phyloP scores from a whole-genome alignment of 2,888 invertebrate genomes.

The Ectemnius continuus region DNA sequence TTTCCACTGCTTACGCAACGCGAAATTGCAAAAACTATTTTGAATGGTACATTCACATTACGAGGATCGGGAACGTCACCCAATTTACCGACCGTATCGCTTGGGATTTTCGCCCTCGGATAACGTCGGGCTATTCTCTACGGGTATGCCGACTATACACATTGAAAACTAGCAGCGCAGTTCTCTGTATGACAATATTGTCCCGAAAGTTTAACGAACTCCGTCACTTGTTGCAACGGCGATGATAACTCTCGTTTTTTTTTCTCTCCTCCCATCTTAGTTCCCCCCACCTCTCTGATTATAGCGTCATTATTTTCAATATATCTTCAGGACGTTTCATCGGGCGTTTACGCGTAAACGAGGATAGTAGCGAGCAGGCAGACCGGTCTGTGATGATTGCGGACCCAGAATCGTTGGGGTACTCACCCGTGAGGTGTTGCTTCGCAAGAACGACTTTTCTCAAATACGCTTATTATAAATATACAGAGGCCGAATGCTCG shows the following conservation, averaged over 20 bases:
- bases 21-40: no score
- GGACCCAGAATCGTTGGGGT: slow-evolving; percentile 24
- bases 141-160: slow-evolving; percentile 30
- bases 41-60: no score
- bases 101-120: slow-evolving; percentile 27
- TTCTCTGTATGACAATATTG: slow-evolving; percentile 61
- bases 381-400: not conserved
- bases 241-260: slow-evolving; percentile 33
- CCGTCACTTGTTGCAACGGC: slow-evolving; percentile 26
- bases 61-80: not conserved
- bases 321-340: slow-evolving; percentile 30
- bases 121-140: slow-evolving; percentile 2
- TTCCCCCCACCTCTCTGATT: no score
- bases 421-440: slow-evolving; percentile 37
- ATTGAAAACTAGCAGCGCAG: slow-evolving; percentile 16
- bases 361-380: not conserved
- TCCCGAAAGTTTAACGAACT: slow-evolving; percentile 44
- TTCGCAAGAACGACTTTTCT: slow-evolving; percentile 22
- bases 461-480: slow-evolving; percentile 57
- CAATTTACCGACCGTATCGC: not conserved
- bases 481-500: slow-evolving; percentile 13
- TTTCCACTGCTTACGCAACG: no score
- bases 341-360: not conserved
- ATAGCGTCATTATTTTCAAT: slow-evolving; percentile 6
- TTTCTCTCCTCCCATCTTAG: slow-evolving; percentile 20